Conservation (phyloP, 1,140 invertebrate species). For the Goniozus legneri region DNA sequence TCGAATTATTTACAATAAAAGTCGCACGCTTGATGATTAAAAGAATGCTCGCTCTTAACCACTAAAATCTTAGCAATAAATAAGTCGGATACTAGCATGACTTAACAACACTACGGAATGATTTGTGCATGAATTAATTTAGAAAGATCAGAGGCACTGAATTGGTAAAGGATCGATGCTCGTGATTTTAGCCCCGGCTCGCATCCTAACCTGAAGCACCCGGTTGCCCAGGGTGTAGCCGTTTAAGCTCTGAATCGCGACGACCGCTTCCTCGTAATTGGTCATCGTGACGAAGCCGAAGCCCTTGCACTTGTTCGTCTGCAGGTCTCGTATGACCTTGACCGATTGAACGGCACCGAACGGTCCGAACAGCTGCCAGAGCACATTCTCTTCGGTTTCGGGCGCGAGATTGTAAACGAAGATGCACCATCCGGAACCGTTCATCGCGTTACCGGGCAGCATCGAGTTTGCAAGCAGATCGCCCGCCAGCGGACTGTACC, state of each 20-base stretch:
- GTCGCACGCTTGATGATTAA: too few relatives aligned
- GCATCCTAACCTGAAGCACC: conserved; percentile 94
- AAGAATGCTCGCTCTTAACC: too few relatives aligned
- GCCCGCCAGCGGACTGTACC: conserved; percentile 92
- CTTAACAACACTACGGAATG: too few relatives aligned
- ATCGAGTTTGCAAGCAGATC: conserved; percentile 86
- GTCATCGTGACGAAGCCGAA: conserved; percentile 99
- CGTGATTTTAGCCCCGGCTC: too few relatives aligned
- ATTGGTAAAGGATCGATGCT: too few relatives aligned
- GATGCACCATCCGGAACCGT: conserved; percentile 93
- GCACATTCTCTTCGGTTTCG: conserved; percentile 96
- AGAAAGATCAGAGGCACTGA: too few relatives aligned
- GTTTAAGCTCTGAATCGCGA: conserved; percentile 96
- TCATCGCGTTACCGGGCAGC: conserved; percentile 77
- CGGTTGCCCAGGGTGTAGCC: conserved; percentile 96
- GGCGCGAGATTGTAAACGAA: conserved; percentile 98
- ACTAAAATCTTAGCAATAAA: too few relatives aligned
- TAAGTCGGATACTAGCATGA: too few relatives aligned
- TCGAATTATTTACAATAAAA: too few relatives aligned
- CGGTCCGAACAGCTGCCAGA: conserved; percentile 98
- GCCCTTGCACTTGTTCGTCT: conserved; percentile 99
- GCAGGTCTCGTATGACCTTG: conserved; percentile 94
- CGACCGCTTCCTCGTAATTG: conserved; percentile 97
- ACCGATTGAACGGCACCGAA: conserved; percentile 98
- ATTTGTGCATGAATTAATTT: too few relatives aligned